phyloP scores from a whole-genome alignment of 2,113 vertebrate species.

The Nanorana parkeri region DNA sequence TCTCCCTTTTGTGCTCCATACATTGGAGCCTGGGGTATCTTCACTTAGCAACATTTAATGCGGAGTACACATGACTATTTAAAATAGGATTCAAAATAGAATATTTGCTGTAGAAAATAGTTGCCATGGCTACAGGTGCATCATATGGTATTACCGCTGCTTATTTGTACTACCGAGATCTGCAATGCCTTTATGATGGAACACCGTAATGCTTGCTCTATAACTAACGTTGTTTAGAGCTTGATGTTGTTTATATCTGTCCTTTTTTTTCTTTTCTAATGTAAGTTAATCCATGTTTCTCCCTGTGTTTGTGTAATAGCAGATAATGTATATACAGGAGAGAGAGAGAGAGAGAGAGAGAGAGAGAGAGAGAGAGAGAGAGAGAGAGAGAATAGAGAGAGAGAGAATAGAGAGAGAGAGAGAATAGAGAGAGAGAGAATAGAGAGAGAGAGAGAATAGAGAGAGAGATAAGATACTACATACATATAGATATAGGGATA shows the following conservation, averaged over 20 bases:
- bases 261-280: not conserved
- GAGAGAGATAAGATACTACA: no score
- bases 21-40: constrained; percentile 50
- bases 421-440: no score
- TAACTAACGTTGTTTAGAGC: constrained; percentile 29
- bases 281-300: no score
- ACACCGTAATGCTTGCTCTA: constrained; percentile 15
- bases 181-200: constrained; percentile 47
- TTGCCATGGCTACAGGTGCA: constrained; percentile 46
- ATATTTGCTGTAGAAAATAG: constrained; percentile 56
- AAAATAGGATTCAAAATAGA: constrained; percentile 51
- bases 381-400: no score
- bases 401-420: no score
- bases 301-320: no score
- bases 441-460: no score
- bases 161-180: constrained; percentile 46
- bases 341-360: no score
- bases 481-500: no score
- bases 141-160: constrained; percentile 33
- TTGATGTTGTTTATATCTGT: not conserved
- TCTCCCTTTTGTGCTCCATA: constrained; percentile 34
- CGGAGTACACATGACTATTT: constrained; percentile 52
- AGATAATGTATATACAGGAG: no score
- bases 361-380: no score
- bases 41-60: constrained; percentile 52